phyloP scores from a whole-genome alignment of 2,888 invertebrate species.

The Gandaritis pyraliata region DNA sequence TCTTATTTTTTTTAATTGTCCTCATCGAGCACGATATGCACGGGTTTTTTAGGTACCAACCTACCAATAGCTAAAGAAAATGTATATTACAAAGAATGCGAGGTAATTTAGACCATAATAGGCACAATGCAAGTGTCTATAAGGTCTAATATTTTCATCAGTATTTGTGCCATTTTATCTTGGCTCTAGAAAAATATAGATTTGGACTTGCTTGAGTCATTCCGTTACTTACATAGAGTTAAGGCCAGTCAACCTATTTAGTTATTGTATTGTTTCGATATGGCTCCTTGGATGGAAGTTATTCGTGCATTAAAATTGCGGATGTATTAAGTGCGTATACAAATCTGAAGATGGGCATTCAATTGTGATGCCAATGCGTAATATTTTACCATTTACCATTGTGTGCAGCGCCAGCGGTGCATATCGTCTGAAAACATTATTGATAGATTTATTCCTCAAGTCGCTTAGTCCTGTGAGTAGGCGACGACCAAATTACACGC shows the following conservation, averaged over 20 bases:
- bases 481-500: slow-evolving; percentile 73
- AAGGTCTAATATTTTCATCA: neutral
- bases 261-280: slow-evolving; percentile 29
- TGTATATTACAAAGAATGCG: neutral
- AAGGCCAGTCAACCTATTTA: slow-evolving; percentile 20
- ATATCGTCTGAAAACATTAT: slow-evolving; percentile 76
- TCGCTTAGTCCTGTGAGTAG: slow-evolving; percentile 54
- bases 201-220: slow-evolving; percentile 24
- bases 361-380: slow-evolving; percentile 58
- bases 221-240: slow-evolving; percentile 18
- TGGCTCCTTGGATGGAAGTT: slow-evolving; percentile 32
- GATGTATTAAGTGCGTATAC: slow-evolving; percentile 41
- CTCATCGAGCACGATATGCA: no score
- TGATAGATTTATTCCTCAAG: slow-evolving; percentile 73
- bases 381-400: slow-evolving; percentile 70
- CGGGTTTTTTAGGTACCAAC: no score
- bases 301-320: slow-evolving; percentile 40
- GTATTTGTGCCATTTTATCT: slow-evolving; percentile 14
- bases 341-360: slow-evolving; percentile 46
- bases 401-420: slow-evolving; percentile 71
- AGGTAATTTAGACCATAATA: neutral
- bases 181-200: slow-evolving; percentile 14
- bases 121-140: neutral
- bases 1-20: no score
- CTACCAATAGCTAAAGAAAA: neutral